These are phyloP conservation scores for Hucho hucho DNA, from an alignment of 2,113 vertebrate genomes.

Conservation along the genomic window DNA sequence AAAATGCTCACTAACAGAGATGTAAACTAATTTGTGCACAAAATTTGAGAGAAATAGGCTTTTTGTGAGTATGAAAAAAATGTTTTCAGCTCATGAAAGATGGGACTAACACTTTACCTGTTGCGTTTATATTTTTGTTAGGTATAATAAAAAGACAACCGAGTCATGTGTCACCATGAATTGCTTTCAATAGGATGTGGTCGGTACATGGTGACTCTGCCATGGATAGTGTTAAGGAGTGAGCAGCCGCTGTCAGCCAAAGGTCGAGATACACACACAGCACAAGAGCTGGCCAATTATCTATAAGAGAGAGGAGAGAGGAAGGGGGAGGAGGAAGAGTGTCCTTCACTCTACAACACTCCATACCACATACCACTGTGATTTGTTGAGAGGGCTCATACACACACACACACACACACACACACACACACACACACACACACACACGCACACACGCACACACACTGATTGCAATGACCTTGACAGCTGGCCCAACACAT, in stretches of 20 bases:
- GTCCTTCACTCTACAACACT: constrained; percentile 12
- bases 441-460: constrained; percentile 3
- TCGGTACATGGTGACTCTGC: background rate
- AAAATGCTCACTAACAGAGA: no score
- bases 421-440: constrained; percentile 13
- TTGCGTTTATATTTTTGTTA: no score
- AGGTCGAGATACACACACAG: background rate
- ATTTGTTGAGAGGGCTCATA: constrained; percentile 24
- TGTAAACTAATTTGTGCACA: no score
- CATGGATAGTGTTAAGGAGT: background rate
- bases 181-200: background rate
- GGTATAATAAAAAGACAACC: no score
- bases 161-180: no score
- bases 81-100: no score
- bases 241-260: background rate
- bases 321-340: background rate
- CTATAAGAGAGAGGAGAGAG: no score
- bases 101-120: no score
- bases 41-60: no score
- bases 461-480: constrained; percentile 30
- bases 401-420: constrained; percentile 12
- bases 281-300: no score
- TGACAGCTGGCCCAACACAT: constrained; percentile 22
- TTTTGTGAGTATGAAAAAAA: no score
- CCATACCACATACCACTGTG: constrained; percentile 13